Evolutionary conservation across 1,140 invertebrate genomes (phyloP), one percentile per base, ranked within the genome.

Genomic region (Atta texana): DNA sequence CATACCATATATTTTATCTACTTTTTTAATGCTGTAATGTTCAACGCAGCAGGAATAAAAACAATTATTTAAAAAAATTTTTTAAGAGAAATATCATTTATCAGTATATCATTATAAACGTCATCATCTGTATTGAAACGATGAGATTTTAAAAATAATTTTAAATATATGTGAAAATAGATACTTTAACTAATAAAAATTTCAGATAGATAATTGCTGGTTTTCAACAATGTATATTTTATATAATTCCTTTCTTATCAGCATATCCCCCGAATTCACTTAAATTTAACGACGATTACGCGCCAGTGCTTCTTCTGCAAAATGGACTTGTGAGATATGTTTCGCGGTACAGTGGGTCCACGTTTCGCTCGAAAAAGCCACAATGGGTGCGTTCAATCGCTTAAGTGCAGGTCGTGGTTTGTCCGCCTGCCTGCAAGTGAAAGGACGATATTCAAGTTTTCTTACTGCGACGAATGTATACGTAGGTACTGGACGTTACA

Each of bases 361-460:
- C 88, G 84, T 90, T 90, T 81, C 90, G 68, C 61, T 88, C 76
- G 86, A 87, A 90, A 91, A 88, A 91, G 88, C 91, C 82, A 86
- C 80, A 91, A 91, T 89, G 86, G 81, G 80, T 74, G 84, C 82
- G 87, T 91, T 91, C 91, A 92, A 92, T 92, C 91, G 87, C 86
- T 87, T 89, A 90, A 92, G 91, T 92, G 92, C 87, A 85, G 66
- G 64, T 76, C 71, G 90, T 72, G 89, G 90, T 91, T 91, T 91
- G 82, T 91, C 78, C 90, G 63, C 61, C 16, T 88, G 64, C 75
- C 88, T 89, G 61, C 81, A 66, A 77, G 39, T 51, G 72, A 69
- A 76, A 85, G 61, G 34, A 61, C 66, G 55, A 53, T 76, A 69
- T 81, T 68, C 84, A 57, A 51, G 80, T 51, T 66, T 57, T 77